Base-by-base conservation (phyloP, 2,888 invertebrate species). In the Fabriciana adippe region DNA sequence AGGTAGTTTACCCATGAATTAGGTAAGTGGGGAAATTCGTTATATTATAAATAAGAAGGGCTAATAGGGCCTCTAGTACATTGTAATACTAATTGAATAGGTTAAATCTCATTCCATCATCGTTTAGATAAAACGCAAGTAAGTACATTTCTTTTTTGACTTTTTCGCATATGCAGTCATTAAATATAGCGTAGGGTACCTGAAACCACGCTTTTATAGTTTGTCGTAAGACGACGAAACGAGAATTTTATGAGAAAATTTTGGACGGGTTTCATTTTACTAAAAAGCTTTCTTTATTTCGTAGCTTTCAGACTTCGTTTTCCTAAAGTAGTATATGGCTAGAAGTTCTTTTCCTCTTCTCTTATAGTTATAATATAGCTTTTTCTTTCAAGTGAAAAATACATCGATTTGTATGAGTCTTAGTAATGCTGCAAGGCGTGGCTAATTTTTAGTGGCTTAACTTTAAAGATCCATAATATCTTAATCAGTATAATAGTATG, bases 221-320 rank as follows among this genome's bases (percentile, higher is more conserved):
- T 53, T 41, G 14, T 15, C 41, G 61, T 53, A 51, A 51, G 18
- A 21, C 21, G 16, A 35, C 35, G 61, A 5, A 53, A 61, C 48
- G 47, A 15, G 35, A 18, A 3, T 51, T 61, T 61, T 41, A 61
- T 50, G 51, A 61, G 18, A 48, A 59, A 59, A 47, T 59, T 59
- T 59, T 59, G 47, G 47, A 57, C 6, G 57, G 47, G 48, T 59
- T 48, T 59, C 57, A 59, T 59, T 48, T 59, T 26, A 59, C 57
- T 59, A 59, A 59, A 59, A 59, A 21, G 57, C 47, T 59, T 59
- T 48, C 41, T 35, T 53, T 53, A 14, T 26, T 53, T 41, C 16
- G 2, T 55, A 41, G 55, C 41, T 55, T 41, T 41, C 55, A 16
- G 13, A 55, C 57, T 14, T 47, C 45, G 45, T 47, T 15, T n/a